Percentiles rank a stretch among this genome's conserved stretches.
Evolutionary conservation across 2,113 vertebrate species (phyloP).

Genomic region (Antigone vipio): DNA sequence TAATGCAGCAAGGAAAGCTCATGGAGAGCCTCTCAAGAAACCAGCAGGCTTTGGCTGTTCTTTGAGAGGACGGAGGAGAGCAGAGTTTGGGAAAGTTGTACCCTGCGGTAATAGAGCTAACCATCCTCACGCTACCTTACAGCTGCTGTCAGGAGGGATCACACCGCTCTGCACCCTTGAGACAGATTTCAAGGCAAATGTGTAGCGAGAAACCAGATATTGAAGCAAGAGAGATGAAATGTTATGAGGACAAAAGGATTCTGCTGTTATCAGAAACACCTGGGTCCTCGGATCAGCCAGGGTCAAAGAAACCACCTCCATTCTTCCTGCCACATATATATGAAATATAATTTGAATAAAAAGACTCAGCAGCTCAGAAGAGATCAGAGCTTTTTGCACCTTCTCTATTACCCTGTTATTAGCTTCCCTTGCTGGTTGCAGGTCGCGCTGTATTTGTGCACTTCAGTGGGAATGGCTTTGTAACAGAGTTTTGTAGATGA

Average conservation of each 20-base stretch:
- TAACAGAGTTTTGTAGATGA: background rate
- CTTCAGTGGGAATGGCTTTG: background rate
- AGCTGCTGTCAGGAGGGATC: background rate
- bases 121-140: background rate
- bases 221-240: background rate
- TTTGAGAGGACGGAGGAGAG: background rate
- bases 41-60: background rate
- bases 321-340: background rate
- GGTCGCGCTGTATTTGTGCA: background rate
- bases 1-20: background rate
- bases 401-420: background rate
- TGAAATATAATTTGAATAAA: constrained; percentile 24
- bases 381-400: background rate
- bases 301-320: background rate
- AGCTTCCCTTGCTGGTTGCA: background rate
- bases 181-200: background rate
- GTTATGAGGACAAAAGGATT: constrained; percentile 17
- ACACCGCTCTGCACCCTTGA: background rate
- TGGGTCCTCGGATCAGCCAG: background rate
- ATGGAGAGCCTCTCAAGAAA: background rate
- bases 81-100: background rate
- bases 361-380: background rate
- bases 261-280: constrained; percentile 35
- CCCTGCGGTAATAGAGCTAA: background rate
- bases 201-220: background rate